phyloP scores from a whole-genome alignment of 92 coral and sea anemone species.

The Bergia puertoricense region DNA sequence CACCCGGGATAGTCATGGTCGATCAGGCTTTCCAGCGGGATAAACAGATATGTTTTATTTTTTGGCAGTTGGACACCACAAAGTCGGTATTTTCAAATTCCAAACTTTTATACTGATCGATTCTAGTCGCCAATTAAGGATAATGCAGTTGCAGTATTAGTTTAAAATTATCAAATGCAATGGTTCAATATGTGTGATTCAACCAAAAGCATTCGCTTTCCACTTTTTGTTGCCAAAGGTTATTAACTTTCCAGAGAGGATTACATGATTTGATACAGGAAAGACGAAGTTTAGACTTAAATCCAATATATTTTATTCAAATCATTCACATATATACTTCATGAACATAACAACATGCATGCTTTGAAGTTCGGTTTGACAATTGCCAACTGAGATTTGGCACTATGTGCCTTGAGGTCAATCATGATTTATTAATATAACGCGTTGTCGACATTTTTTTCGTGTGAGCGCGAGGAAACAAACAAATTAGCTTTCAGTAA shows the following conservation, averaged over 20 bases:
- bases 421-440: conserved; percentile 22
- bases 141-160: background rate
- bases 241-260: background rate
- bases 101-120: background rate
- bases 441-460: conserved; percentile 33
- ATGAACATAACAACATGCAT: conserved; percentile 9
- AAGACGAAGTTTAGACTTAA: background rate
- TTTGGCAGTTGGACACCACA: background rate
- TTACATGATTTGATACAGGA: background rate
- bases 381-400: conserved; percentile 28
- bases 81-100: background rate
- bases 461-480: conserved; percentile 4
- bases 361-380: conserved; percentile 12
- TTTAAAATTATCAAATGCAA: background rate
- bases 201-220: background rate
- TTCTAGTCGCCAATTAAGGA: background rate
- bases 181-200: background rate
- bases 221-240: background rate
- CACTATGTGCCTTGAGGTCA: conserved; percentile 16
- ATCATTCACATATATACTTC: background rate
- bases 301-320: background rate
- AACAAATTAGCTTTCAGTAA: background rate
- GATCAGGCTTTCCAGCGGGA: background rate
- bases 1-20: background rate
- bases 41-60: no score